Conservation (phyloP, 2,888 invertebrate species). For the Lissocephala sabroskyi region DNA sequence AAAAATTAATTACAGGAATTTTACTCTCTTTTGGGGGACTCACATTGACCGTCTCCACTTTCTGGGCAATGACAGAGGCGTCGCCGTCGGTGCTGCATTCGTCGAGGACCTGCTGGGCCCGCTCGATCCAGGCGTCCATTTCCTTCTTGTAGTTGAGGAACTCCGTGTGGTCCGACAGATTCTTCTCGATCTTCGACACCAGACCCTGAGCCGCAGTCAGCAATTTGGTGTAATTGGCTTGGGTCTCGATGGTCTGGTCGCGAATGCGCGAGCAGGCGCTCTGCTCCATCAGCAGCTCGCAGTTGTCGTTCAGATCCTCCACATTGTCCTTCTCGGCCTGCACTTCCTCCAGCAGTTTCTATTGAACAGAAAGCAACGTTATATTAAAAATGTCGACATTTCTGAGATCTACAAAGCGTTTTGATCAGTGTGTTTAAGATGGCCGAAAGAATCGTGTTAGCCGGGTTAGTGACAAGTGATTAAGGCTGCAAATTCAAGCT, state of each 20-base stretch:
- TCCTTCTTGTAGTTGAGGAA: constrained; percentile 90
- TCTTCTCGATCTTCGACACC: constrained; percentile 90
- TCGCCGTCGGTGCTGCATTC: constrained; percentile 89
- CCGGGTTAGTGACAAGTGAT: too few species aligned
- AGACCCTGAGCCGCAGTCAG: constrained; percentile 85
- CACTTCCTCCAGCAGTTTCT: constrained; percentile 83
- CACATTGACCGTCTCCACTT: constrained; percentile 85
- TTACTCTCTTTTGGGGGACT: constrained; percentile 42
- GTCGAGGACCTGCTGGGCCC: constrained; percentile 85
- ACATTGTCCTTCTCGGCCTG: constrained; percentile 82
- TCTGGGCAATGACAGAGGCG: constrained; percentile 82
- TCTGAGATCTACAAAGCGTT: background rate
- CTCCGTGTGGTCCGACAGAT: constrained; percentile 91
- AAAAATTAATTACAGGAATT: background rate
- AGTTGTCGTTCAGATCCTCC: constrained; percentile 89
- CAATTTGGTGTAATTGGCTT: constrained; percentile 85
- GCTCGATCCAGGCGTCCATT: constrained; percentile 86
- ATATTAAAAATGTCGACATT: too few species aligned
- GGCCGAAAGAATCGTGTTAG: background rate
- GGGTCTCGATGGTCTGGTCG: constrained; percentile 88
- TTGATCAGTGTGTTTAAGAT: background rate
- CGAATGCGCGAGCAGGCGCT: constrained; percentile 89
- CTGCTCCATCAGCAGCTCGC: constrained; percentile 89
- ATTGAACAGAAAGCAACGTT: constrained; percentile 6
- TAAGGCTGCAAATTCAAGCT: too few species aligned